These are phyloP conservation scores for Emydura subglobosa DNA, from an alignment of 2,113 vertebrate species.

Conservation along the genomic window DNA sequence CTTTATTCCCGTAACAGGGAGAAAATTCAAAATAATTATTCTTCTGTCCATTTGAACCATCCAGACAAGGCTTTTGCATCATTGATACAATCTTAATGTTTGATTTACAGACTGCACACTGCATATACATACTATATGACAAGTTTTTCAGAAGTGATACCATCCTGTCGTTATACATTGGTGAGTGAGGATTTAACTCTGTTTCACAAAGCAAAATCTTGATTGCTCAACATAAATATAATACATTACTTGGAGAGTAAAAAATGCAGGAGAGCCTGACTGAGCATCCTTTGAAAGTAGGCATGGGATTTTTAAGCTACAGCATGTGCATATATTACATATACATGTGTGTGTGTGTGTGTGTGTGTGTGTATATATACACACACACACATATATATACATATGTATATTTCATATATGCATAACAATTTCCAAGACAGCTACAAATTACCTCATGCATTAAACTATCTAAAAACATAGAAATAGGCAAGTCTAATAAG, in stretches of 20 bases:
- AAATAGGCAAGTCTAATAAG: slow-evolving; percentile 87
- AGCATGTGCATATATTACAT: slow-evolving; percentile 71
- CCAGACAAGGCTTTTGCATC: slow-evolving; percentile 93
- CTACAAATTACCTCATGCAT: slow-evolving; percentile 84
- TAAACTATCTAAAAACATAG: slow-evolving; percentile 89
- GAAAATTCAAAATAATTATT: slow-evolving; percentile 71
- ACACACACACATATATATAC: slow-evolving; percentile 66
- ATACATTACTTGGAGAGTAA: slow-evolving; percentile 69
- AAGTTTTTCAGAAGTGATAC: slow-evolving; percentile 64
- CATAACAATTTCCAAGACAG: slow-evolving; percentile 80
- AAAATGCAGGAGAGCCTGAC: slow-evolving; percentile 64
- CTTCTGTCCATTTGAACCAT: slow-evolving; percentile 78
- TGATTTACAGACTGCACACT: slow-evolving; percentile 53
- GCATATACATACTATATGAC: slow-evolving; percentile 66
- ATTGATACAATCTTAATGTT: slow-evolving; percentile 69
- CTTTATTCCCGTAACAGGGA: slow-evolving; percentile 64
- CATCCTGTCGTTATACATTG: slow-evolving; percentile 61
- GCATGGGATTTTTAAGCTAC: slow-evolving; percentile 78
- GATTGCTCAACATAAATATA: slow-evolving; percentile 78
- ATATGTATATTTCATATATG: slow-evolving; percentile 81
- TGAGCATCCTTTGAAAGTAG: slow-evolving; percentile 76
- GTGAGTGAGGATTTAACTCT: slow-evolving; percentile 68
- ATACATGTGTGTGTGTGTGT: slow-evolving; percentile 24
- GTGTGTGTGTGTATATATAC: slow-evolving; percentile 39
- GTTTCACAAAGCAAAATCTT: slow-evolving; percentile 72